phyloP scores from a whole-genome alignment of 2,113 vertebrate species.

The Megaleporinus macrocephalus region DNA sequence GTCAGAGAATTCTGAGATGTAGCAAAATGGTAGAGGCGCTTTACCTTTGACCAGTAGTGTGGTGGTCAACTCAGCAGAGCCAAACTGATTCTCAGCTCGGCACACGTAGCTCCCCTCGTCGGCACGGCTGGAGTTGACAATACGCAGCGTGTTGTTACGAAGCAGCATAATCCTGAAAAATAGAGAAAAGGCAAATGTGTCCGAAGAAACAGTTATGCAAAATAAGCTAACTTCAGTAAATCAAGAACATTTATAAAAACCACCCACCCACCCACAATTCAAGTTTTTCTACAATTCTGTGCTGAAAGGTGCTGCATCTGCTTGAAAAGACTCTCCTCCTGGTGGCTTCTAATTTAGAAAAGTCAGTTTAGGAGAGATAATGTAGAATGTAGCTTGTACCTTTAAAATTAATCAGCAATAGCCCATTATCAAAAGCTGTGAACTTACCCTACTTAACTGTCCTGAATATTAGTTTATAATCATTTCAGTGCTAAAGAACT shows the following conservation, averaged over 20 bases:
- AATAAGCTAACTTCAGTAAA: too few relatives aligned
- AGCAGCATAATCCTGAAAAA: conserved; percentile 86
- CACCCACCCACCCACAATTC: too few relatives aligned
- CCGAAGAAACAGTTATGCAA: neutral
- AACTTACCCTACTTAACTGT: neutral
- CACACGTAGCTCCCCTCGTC: conserved; percentile 92
- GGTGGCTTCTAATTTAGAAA: too few relatives aligned
- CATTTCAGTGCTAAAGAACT: neutral
- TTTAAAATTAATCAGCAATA: neutral
- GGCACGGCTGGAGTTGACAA: conserved; percentile 88
- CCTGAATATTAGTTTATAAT: too few relatives aligned
- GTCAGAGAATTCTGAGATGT: neutral
- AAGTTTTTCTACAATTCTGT: too few relatives aligned
- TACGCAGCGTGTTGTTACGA: conserved; percentile 88
- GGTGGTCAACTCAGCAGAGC: conserved; percentile 88
- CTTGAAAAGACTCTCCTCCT: too few relatives aligned
- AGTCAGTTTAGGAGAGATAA: too few relatives aligned
- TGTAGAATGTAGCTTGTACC: too few relatives aligned
- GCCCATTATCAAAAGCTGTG: neutral
- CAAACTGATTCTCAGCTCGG: conserved; percentile 89
- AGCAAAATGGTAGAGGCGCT: conserved; percentile 35
- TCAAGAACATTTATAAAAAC: too few relatives aligned
- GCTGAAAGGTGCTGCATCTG: too few relatives aligned
- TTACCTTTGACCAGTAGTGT: conserved; percentile 92
- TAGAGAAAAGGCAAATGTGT: conserved; percentile 26